Conservation (phyloP, 2,888 invertebrate species). For the Folsomia candida region DNA sequence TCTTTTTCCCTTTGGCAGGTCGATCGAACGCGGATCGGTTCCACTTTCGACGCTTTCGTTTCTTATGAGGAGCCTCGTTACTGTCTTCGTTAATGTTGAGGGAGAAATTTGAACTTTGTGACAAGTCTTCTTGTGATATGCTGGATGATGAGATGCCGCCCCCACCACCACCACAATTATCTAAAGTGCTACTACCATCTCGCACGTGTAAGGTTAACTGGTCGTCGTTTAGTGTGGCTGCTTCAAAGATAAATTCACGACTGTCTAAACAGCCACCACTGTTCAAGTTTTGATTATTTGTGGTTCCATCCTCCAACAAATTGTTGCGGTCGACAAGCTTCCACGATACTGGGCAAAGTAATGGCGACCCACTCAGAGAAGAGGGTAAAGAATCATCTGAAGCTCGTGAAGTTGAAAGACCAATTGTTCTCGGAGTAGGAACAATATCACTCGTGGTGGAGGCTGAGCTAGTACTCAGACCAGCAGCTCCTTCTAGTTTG, state of each 20-base stretch:
- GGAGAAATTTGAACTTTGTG: neutral
- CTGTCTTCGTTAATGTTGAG: neutral
- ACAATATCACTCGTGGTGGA: neutral
- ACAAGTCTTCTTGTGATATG: conserved; percentile 7
- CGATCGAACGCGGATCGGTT: conserved; percentile 46
- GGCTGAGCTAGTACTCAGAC: neutral
- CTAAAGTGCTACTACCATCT: conserved; percentile 28
- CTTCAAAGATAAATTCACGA: conserved; percentile 38
- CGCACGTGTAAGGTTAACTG: conserved; percentile 38
- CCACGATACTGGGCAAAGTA: too few relatives aligned
- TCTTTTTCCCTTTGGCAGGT: conserved; percentile 42
- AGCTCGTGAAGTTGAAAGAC: neutral
- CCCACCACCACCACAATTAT: too few relatives aligned
- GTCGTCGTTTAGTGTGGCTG: conserved; percentile 39
- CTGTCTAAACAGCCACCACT: neutral
- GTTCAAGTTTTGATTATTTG: neutral
- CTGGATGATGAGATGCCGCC: conserved; percentile 18
- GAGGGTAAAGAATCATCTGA: too few relatives aligned
- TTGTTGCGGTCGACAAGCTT: too few relatives aligned
- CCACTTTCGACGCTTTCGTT: conserved; percentile 44
- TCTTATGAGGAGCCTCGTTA: neutral
- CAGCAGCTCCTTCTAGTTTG: neutral
- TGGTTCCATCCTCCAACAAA: conserved; percentile 8
- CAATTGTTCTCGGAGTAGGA: neutral
- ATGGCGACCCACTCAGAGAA: too few relatives aligned